These are phyloP conservation scores for Atherinomorus stipes DNA, from an alignment of 2,113 vertebrate genomes.

Conservation along the genomic window DNA sequence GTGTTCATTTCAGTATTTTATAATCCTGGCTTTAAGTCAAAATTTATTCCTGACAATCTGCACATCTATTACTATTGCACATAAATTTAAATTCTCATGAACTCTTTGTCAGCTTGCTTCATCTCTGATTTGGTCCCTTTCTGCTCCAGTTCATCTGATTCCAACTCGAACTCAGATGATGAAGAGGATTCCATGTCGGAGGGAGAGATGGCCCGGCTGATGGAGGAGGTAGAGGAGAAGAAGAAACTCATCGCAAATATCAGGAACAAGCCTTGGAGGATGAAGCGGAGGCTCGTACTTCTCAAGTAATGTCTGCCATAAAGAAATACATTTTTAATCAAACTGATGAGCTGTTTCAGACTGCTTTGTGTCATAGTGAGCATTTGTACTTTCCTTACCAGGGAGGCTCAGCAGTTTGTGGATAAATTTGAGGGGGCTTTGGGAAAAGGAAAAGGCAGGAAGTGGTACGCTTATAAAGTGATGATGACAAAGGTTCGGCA, in stretches of 20 bases:
- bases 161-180: conserved; percentile 80
- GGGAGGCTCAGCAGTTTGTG: conserved; percentile 94
- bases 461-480: conserved; percentile 94
- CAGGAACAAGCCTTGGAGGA: conserved; percentile 95
- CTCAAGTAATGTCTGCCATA: conserved; percentile 84
- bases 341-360: neutral
- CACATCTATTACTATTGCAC: neutral
- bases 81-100: neutral
- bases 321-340: too few species aligned
- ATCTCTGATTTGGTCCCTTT: neutral
- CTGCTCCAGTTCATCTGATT: conserved; percentile 82
- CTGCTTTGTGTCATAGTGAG: neutral
- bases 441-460: conserved; percentile 95
- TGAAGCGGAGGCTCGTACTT: conserved; percentile 88
- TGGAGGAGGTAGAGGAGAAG: conserved; percentile 97
- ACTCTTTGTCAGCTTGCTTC: too few species aligned
- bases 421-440: conserved; percentile 98
- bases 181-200: conserved; percentile 90
- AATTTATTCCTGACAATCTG: too few species aligned
- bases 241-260: conserved; percentile 94
- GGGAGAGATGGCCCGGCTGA: conserved; percentile 88
- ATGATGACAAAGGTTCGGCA: conserved; percentile 93
- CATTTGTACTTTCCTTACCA: conserved; percentile 60
- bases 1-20: neutral
- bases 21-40: fast-evolving